These are phyloP conservation scores for Plebejus melissa DNA, from an alignment of 2,888 invertebrate genomes.

Conservation along the genomic window DNA sequence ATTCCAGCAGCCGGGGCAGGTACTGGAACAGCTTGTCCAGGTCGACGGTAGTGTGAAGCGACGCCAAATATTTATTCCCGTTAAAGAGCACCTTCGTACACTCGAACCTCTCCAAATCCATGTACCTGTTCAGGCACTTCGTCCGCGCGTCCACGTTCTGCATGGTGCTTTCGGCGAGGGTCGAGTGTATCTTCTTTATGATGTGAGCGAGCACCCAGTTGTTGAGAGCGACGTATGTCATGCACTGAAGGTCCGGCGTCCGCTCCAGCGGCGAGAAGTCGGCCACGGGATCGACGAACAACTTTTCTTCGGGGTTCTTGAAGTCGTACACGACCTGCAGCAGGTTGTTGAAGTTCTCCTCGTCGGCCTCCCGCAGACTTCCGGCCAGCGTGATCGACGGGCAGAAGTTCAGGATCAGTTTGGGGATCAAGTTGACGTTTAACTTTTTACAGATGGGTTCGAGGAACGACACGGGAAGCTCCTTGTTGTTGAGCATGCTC, in stretches of 20 bases:
- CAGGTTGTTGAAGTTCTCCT: slow-evolving; percentile 60
- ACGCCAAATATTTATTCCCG: slow-evolving; percentile 79
- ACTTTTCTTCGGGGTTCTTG: slow-evolving; percentile 67
- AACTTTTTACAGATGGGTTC: slow-evolving; percentile 84
- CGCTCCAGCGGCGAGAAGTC: slow-evolving; percentile 65
- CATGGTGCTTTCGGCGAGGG: slow-evolving; percentile 67
- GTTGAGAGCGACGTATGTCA: slow-evolving; percentile 81
- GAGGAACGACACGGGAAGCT: slow-evolving; percentile 82
- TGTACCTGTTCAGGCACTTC: slow-evolving; percentile 79
- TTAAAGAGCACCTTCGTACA: slow-evolving; percentile 75
- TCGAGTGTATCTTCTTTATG: slow-evolving; percentile 81
- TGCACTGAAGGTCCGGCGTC: slow-evolving; percentile 73
- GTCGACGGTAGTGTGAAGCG: slow-evolving; percentile 78
- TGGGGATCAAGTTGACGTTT: slow-evolving; percentile 86
- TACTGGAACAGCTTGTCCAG: slow-evolving; percentile 71
- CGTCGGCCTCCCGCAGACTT: slow-evolving; percentile 58
- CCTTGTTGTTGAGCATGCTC: slow-evolving; percentile 82
- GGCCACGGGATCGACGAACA: slow-evolving; percentile 67
- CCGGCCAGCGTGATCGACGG: slow-evolving; percentile 79
- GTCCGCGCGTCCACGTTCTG: slow-evolving; percentile 79
- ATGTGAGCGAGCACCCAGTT: slow-evolving; percentile 85
- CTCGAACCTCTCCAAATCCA: slow-evolving; percentile 76
- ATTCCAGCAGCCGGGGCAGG: slow-evolving; percentile 65
- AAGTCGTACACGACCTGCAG: slow-evolving; percentile 66
- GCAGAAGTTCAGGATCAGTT: slow-evolving; percentile 85